Conservation (phyloP, 2,888 invertebrate species). For the Metallyticus violacea region DNA sequence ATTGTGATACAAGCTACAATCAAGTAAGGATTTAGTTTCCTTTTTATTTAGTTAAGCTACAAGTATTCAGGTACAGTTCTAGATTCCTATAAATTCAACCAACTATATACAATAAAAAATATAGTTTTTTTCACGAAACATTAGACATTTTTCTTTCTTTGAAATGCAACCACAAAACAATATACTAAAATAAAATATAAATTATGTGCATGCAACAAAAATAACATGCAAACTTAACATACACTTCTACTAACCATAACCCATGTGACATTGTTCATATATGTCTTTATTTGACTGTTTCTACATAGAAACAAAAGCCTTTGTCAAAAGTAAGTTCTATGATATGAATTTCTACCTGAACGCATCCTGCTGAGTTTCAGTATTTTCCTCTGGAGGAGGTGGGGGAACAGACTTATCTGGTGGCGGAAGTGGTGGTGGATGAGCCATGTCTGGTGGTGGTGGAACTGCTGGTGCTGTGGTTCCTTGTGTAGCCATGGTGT, state of each 20-base stretch:
- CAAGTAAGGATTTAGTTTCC: no score
- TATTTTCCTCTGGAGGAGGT: slow-evolving; percentile 34
- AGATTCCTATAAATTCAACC: no score
- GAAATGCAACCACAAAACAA: no score
- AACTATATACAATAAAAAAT: no score
- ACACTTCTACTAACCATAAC: neutral
- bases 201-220: neutral
- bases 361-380: neutral
- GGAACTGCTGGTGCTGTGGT: slow-evolving; percentile 26
- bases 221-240: neutral
- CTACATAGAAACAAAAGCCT: neutral
- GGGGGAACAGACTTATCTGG: slow-evolving; percentile 44
- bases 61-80: no score
- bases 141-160: no score
- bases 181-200: no score
- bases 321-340: neutral
- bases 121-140: no score
- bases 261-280: no score
- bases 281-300: no score
- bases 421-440: slow-evolving; percentile 39
- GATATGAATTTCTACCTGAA: neutral
- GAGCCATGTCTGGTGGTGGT: slow-evolving; percentile 41
- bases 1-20: no score
- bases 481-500: slow-evolving; percentile 44
- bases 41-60: no score